Evolutionary conservation across 2,888 invertebrate species (phyloP).

Genomic region (Azorinus chamasolen): DNA sequence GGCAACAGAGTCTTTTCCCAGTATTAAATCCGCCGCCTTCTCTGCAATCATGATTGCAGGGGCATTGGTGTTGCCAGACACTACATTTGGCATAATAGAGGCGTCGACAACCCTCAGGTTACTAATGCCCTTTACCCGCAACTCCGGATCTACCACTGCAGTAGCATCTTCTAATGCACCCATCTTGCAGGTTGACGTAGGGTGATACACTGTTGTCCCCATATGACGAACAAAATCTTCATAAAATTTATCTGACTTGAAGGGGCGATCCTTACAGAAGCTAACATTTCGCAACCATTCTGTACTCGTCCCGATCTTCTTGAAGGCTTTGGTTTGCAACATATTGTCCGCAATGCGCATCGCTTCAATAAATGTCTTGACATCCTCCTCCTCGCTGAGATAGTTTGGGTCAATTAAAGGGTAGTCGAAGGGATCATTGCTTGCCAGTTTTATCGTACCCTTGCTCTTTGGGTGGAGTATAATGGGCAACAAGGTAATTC

Average conservation of each 20-base stretch:
- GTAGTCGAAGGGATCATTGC: slow-evolving; percentile 91
- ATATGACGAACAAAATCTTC: slow-evolving; percentile 36
- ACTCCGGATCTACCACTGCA: slow-evolving; percentile 42
- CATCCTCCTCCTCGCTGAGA: slow-evolving; percentile 88
- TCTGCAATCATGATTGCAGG: slow-evolving; percentile 60
- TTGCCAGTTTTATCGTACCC: slow-evolving; percentile 92
- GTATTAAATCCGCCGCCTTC: slow-evolving; percentile 51
- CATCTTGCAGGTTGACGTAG: slow-evolving; percentile 57
- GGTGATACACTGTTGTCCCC: slow-evolving; percentile 39
- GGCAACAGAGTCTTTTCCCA: slow-evolving; percentile 32
- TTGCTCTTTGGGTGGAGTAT: slow-evolving; percentile 89
- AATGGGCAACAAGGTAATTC: slow-evolving; percentile 15
- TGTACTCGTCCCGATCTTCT: slow-evolving; percentile 14
- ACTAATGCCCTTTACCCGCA: slow-evolving; percentile 41
- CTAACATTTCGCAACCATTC: neutral
- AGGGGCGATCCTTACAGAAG: slow-evolving; percentile 16
- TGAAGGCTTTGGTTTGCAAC: slow-evolving; percentile 24
- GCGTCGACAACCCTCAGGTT: slow-evolving; percentile 47
- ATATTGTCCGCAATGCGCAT: slow-evolving; percentile 14
- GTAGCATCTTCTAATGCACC: slow-evolving; percentile 24
- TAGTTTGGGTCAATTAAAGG: slow-evolving; percentile 97
- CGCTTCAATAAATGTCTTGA: slow-evolving; percentile 41
- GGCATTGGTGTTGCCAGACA: slow-evolving; percentile 51
- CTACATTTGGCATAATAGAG: slow-evolving; percentile 44
- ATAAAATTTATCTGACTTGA: slow-evolving; percentile 27